A percentile compares a stretch with the other conserved stretches of the same genome.
Evolutionary conservation across 2,113 vertebrate genomes (phyloP).

Genomic region (Ptychochromis oligacanthus): DNA sequence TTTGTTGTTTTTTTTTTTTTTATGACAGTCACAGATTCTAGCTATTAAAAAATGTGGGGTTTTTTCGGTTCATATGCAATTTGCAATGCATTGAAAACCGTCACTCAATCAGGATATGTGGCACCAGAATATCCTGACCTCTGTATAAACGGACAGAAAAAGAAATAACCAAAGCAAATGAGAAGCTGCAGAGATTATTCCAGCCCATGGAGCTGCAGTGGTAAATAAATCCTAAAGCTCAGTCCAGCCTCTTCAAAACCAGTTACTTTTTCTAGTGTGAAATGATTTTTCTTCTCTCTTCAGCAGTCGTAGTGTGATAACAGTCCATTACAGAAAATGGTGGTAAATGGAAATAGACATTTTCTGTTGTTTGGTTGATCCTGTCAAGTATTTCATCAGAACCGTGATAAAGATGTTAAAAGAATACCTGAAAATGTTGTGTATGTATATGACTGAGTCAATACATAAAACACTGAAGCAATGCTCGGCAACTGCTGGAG

Average conservation of each 20-base stretch:
- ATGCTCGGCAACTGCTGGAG: neutral
- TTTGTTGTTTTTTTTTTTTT: neutral
- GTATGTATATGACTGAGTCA: neutral
- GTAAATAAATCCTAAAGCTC: conserved; percentile 10
- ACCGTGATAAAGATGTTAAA: neutral
- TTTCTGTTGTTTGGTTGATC: neutral
- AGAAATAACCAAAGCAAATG: conserved; percentile 30
- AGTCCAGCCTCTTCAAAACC: conserved; percentile 2
- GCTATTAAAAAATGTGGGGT: neutral
- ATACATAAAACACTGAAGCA: neutral
- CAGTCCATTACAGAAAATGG: neutral
- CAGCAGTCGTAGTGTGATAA: neutral
- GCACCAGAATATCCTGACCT: neutral
- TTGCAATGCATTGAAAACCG: neutral
- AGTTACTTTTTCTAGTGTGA: conserved; percentile 1
- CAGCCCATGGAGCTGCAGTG: neutral
- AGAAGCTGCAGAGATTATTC: conserved; percentile 34
- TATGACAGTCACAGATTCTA: neutral
- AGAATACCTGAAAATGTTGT: neutral
- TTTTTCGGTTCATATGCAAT: neutral
- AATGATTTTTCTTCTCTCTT: neutral
- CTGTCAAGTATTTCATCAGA: neutral
- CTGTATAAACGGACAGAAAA: neutral
- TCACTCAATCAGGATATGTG: conserved; percentile 41
- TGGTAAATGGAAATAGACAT: neutral